Evolutionary conservation across 2,797 vertebrate species (phyloP).

Genomic region (Pantherophis alleghaniensis): DNA sequence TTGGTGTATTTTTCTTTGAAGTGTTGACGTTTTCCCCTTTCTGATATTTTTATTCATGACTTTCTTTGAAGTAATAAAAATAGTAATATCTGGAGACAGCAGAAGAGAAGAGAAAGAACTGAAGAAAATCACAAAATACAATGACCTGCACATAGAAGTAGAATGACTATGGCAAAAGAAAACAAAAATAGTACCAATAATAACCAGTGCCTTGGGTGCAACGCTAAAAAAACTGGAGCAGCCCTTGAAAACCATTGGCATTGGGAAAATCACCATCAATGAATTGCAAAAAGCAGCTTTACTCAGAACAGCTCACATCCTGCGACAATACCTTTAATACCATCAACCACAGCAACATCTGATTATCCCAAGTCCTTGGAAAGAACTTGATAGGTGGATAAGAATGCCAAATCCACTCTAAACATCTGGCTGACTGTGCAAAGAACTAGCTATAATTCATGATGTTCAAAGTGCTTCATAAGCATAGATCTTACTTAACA

Average conservation of each 20-base stretch:
- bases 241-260: not conserved
- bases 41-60: slow-evolving; percentile 59
- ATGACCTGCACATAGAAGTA: not conserved
- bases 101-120: not conserved
- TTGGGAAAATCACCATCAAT: not conserved
- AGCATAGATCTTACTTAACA: not conserved
- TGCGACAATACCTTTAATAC: not conserved
- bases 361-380: not conserved
- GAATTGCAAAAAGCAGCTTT: not conserved
- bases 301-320: not conserved
- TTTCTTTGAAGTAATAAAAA: not conserved
- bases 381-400: not conserved
- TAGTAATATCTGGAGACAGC: not conserved
- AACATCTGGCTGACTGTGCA: not conserved
- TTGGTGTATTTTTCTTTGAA: slow-evolving; percentile 67
- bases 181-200: not conserved
- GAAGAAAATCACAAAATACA: not conserved
- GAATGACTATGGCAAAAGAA: not conserved
- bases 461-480: not conserved
- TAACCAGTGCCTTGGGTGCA: not conserved
- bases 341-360: not conserved
- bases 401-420: not conserved
- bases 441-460: not conserved
- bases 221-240: not conserved
- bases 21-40: slow-evolving; percentile 62